Conservation (phyloP, 2,888 invertebrate genomes). For the Mythimna lalbum region DNA sequence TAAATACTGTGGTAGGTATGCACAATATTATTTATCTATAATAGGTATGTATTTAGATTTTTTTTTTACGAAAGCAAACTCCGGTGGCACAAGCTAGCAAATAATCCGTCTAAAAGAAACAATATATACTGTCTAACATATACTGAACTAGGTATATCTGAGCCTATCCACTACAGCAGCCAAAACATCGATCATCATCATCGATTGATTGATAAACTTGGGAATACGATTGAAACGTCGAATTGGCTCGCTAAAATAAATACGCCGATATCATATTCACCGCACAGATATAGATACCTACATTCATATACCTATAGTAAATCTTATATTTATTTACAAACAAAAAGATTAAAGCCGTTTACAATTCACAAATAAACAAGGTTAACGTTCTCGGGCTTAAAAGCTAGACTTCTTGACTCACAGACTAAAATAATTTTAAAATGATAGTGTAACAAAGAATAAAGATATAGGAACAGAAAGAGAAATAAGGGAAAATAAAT, state of each 20-base stretch:
- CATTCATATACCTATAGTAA: constrained; percentile 40
- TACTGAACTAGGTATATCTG: too few relatives aligned
- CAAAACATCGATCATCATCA: too few relatives aligned
- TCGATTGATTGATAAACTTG: constrained; percentile 9
- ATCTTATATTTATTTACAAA: constrained; percentile 51
- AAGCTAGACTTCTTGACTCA: constrained; percentile 56
- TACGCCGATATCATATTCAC: background rate
- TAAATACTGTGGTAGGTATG: too few relatives aligned
- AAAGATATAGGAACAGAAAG: background rate
- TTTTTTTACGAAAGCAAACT: too few relatives aligned
- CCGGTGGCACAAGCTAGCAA: background rate
- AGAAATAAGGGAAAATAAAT: too few relatives aligned
- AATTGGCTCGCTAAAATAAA: constrained; percentile 16
- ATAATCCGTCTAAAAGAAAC: too few relatives aligned
- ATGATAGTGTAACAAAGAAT: constrained; percentile 24
- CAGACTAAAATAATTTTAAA: constrained; percentile 54
- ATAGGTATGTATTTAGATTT: too few relatives aligned
- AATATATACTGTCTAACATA: background rate
- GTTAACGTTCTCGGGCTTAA: constrained; percentile 34
- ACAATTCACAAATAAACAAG: constrained; percentile 41
- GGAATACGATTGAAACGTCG: constrained; percentile 12
- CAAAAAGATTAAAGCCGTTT: constrained; percentile 51
- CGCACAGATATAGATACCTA: constrained; percentile 11
- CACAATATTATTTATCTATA: too few relatives aligned
- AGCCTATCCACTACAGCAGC: background rate